Evolutionary conservation across 2,797 vertebrate species (phyloP).

Genomic region (Diglossa cyanea): DNA sequence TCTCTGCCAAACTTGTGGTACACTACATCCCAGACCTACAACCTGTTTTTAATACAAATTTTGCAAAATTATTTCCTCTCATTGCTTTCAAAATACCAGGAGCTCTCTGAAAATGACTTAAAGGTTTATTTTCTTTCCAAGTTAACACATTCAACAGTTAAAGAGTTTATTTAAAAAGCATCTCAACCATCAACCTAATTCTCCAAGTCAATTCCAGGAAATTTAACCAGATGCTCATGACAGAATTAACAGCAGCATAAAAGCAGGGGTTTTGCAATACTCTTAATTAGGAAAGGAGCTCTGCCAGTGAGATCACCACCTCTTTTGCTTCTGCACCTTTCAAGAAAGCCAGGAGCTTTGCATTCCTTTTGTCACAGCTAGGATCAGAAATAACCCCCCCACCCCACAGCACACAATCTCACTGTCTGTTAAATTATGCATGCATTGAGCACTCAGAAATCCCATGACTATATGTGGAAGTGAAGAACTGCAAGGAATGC

Average conservation of each 20-base stretch:
- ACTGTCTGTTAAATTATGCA: not conserved
- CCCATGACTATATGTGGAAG: not conserved
- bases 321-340: not conserved
- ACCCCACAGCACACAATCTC: not conserved
- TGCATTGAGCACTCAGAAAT: not conserved
- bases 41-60: not conserved
- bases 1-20: not conserved
- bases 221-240: not conserved
- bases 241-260: not conserved
- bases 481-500: not conserved
- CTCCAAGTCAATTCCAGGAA: not conserved
- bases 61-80: not conserved
- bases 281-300: not conserved
- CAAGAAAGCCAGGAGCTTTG: not conserved
- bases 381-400: not conserved
- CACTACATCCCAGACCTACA: not conserved
- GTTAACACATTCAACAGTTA: not conserved
- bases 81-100: not conserved
- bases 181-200: not conserved
- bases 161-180: not conserved
- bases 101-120: not conserved
- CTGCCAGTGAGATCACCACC: not conserved
- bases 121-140: not conserved
- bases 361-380: not conserved
- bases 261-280: not conserved